Conservation (phyloP, 53 echinoderm and acorn worm species). For the Echinarachnius parma region DNA sequence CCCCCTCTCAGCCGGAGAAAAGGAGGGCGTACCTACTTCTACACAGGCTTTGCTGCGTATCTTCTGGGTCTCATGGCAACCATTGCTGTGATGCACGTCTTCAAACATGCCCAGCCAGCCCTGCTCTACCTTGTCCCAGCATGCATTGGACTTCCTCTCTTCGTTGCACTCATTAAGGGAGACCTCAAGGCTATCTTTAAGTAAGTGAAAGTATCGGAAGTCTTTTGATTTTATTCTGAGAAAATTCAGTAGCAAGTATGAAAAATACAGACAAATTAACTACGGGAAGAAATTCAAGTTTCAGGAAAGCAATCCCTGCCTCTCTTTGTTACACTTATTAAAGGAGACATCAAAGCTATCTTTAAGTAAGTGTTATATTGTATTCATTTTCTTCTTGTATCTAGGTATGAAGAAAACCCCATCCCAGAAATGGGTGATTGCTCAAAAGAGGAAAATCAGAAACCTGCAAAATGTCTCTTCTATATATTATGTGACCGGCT, state of each 20-base stretch:
- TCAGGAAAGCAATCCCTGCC: too few relatives aligned
- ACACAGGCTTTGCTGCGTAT: constrained; percentile 77
- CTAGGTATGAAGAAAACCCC: too few relatives aligned
- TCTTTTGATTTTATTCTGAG: neutral
- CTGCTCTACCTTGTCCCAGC: constrained; percentile 92
- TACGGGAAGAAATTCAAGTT: neutral
- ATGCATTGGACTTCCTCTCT: constrained; percentile 85
- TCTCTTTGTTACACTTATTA: too few relatives aligned
- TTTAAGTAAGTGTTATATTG: too few relatives aligned
- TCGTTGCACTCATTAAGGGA: constrained; percentile 83
- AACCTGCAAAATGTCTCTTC: too few relatives aligned
- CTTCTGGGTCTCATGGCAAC: constrained; percentile 83
- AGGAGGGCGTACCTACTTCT: constrained; percentile 74
- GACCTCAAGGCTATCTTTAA: constrained; percentile 79
- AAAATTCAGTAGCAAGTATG: neutral
- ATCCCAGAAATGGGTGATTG: too few relatives aligned
- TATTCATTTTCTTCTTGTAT: too few relatives aligned
- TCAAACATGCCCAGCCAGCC: constrained; percentile 98
- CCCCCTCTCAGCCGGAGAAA: constrained; percentile 53
- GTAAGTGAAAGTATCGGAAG: constrained; percentile 50
- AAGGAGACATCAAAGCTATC: too few relatives aligned
- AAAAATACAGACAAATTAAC: neutral
- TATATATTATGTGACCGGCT: too few relatives aligned
- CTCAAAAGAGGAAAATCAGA: too few relatives aligned
- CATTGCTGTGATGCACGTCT: constrained; percentile 94